These are phyloP conservation scores for Vulpes ferrilata DNA, from an alignment of 2,113 vertebrate genomes.

Conservation along the genomic window DNA sequence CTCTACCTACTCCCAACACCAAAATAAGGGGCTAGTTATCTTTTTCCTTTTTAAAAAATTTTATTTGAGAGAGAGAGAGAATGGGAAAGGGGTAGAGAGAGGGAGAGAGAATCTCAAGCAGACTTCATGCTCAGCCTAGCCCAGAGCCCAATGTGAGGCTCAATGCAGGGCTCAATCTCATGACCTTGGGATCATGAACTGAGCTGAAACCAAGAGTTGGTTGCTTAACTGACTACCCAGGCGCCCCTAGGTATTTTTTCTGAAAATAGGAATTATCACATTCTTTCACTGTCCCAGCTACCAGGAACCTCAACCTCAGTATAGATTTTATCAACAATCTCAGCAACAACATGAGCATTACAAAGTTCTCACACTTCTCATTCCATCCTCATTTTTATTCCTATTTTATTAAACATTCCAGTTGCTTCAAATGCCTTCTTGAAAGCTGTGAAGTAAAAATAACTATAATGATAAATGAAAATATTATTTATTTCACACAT, in stretches of 20 bases:
- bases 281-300: background rate
- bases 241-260: background rate
- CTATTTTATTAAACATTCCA: background rate
- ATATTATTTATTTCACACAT: background rate
- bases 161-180: too few species aligned
- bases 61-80: background rate
- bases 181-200: background rate
- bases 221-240: background rate
- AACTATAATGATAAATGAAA: constrained; percentile 18
- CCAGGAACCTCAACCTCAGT: background rate
- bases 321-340: background rate
- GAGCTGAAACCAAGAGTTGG: background rate
- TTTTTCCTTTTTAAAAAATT: background rate
- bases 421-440: background rate
- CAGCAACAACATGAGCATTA: background rate
- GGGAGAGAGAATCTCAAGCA: background rate
- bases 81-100: background rate
- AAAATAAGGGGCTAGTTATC: background rate
- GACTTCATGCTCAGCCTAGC: background rate
- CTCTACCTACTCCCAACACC: background rate
- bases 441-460: background rate
- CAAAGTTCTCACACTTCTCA: background rate
- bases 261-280: constrained; percentile 10
- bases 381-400: background rate
- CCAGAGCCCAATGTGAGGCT: background rate